Base-by-base conservation (phyloP, 2,888 invertebrate species). In the Caenorhabditis sp. region DNA sequence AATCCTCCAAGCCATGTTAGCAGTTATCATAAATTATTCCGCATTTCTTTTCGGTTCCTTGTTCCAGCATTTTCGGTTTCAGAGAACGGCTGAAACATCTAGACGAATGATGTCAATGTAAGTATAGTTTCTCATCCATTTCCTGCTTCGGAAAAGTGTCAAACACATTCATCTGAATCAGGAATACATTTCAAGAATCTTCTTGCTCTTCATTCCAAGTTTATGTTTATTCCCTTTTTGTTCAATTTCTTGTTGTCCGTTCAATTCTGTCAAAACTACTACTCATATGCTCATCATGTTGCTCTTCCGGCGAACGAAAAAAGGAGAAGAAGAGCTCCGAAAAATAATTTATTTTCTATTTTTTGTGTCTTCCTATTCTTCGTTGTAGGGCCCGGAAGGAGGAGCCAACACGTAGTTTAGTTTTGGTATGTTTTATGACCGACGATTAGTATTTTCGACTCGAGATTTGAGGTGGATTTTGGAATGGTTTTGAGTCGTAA, bases 261-360 rank as follows among this genome's bases (percentile, higher is more conserved):
- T 66, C 66, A 49, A 66, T n/a, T 66, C 49, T 47, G 49, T 49
- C 49, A 49, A 66, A 66, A 66, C 66, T 66, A 66, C 66, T 66
- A 66, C 66, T 66, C 66, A 66, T 66, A 66, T 66, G 28, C 49
- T 66, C 66, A 66, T 66, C 66, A 66, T 66, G 66, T 66, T 66
- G 66, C 66, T 66, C 66, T 66, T 66, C 63, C 66, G 56, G 31
- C 47, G 26, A 28, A 31, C 14, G 5, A 47, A 56, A 68, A 54
- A 68, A 54, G 24, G 12, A 66, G 56, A 41, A 54, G 56, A 69
- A 69, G 54, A 41, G 69, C 54, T 69, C 56, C 69, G 69, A 54
- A 49, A 73, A 73, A 73, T 73, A 61, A 73, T 73, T 73, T 73
- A 61, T 73, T 73, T 73, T 73, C 72, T 58, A 31, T 70, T 68